phyloP scores from a whole-genome alignment of 2,888 invertebrate genomes.

The Tenthredo notha region DNA sequence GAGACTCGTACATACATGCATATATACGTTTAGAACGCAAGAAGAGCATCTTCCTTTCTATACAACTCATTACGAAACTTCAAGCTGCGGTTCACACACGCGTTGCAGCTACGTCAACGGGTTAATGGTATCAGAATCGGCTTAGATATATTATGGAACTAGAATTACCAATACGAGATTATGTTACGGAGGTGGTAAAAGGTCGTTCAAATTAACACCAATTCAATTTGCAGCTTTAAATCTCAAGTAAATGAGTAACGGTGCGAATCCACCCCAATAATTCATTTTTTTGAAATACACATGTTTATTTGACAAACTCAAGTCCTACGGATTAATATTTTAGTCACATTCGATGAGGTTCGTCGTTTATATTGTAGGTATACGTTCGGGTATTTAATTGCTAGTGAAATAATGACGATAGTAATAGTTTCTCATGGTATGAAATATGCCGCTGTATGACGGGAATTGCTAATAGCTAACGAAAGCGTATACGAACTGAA shows the following conservation, averaged over 20 bases:
- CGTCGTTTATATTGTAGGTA: not conserved
- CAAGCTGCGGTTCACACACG: slow-evolving; percentile 30
- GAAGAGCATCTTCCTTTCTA: slow-evolving; percentile 58
- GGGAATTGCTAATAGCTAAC: slow-evolving; percentile 2
- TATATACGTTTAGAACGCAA: slow-evolving; percentile 4
- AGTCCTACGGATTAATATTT: not conserved
- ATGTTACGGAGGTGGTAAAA: slow-evolving; percentile 41
- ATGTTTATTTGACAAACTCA: not conserved
- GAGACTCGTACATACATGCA: not conserved
- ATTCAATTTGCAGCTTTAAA: slow-evolving; percentile 7
- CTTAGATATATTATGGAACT: slow-evolving; percentile 43
- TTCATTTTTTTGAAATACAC: not conserved
- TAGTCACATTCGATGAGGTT: not conserved
- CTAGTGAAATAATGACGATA: slow-evolving; percentile 12
- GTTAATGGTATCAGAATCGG: slow-evolving; percentile 45
- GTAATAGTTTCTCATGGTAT: slow-evolving; percentile 1
- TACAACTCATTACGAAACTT: slow-evolving; percentile 45
- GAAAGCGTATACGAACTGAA: slow-evolving; percentile 13
- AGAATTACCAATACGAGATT: slow-evolving; percentile 27
- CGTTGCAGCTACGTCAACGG: slow-evolving; percentile 1
- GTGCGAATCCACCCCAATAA: not conserved
- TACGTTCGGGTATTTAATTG: not conserved
- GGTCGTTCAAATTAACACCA: slow-evolving; percentile 47
- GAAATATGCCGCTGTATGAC: not conserved
- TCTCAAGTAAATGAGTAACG: not conserved